Conservation (phyloP, 1,140 invertebrate species). For the Drosophila kurseongensis region DNA sequence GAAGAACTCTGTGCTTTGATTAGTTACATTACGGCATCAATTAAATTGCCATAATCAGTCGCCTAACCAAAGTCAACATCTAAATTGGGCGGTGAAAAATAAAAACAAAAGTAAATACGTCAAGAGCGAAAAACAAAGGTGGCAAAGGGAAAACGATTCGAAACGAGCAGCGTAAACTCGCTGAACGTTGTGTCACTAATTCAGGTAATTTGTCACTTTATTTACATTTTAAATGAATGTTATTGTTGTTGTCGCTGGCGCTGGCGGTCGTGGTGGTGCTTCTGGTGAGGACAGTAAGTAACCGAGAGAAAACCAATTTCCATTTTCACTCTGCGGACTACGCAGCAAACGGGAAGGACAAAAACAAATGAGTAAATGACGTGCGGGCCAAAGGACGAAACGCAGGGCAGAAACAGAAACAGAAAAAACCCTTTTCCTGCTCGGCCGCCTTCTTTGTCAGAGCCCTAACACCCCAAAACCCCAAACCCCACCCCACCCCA, state of each 20-base stretch:
- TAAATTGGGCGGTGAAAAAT: conserved; percentile 53
- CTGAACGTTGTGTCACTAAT: conserved; percentile 74
- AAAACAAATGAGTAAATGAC: conserved; percentile 76
- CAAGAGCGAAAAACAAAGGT: conserved; percentile 8
- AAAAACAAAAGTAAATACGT: conserved; percentile 50
- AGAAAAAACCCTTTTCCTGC: conserved; percentile 54
- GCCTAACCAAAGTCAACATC: conserved; percentile 52
- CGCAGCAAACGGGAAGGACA: conserved; percentile 64
- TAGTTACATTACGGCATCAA: conserved; percentile 27
- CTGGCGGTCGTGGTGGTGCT: conserved; percentile 12
- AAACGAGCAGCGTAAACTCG: conserved; percentile 57
- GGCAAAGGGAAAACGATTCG: conserved; percentile 9
- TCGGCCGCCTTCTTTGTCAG: not conserved
- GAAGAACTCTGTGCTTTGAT: conserved; percentile 9
- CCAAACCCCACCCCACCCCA: not conserved
- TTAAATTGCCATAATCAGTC: conserved; percentile 34
- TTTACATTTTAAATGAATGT: conserved; percentile 81
- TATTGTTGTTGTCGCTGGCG: conserved; percentile 44
- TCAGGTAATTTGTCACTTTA: conserved; percentile 82
- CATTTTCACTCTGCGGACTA: conserved; percentile 74
- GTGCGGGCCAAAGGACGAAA: conserved; percentile 49
- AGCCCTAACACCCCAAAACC: not conserved
- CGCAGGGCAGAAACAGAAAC: conserved; percentile 17
- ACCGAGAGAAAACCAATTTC: conserved; percentile 79
- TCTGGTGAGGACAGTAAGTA: conserved; percentile 51